Conservation (phyloP, 2,113 vertebrate species). For the Mormyrus iriodes region DNA sequence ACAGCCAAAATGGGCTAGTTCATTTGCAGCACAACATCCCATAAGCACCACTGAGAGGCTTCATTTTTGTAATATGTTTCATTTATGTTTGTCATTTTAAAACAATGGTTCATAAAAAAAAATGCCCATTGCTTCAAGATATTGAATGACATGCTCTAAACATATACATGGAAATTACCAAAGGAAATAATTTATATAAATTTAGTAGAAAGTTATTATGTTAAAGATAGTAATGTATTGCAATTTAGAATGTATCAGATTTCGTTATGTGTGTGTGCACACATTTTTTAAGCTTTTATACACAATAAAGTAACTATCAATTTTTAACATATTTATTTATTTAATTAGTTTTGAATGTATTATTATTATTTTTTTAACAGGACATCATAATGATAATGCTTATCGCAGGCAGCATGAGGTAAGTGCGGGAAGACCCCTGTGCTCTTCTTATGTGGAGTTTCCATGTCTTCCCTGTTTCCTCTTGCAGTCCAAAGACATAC, state of each 20-base stretch:
- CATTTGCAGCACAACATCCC: not conserved
- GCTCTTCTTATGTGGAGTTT: too few relatives aligned
- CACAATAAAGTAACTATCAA: not conserved
- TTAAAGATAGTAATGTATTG: not conserved
- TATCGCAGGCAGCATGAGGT: not conserved
- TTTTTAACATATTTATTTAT: not conserved
- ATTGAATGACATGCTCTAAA: not conserved
- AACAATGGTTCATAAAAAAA: not conserved
- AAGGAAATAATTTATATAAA: not conserved
- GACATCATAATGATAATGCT: not conserved
- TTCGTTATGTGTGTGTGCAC: not conserved
- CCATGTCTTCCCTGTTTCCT: too few relatives aligned
- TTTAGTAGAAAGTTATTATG: not conserved
- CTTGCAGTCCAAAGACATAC: too few relatives aligned
- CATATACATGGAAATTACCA: not conserved
- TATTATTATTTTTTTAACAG: not conserved
- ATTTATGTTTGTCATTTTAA: not conserved
- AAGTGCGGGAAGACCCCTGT: not conserved
- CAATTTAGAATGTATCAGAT: not conserved
- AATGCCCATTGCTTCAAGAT: not conserved
- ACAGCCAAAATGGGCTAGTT: slow-evolving; percentile 73
- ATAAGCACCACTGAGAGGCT: slow-evolving; percentile 61
- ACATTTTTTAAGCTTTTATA: not conserved
- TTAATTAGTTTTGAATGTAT: not conserved
- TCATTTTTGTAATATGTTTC: slow-evolving; percentile 19